Conservation (phyloP, 2,113 vertebrate species). For the Phocoena phocoena region DNA sequence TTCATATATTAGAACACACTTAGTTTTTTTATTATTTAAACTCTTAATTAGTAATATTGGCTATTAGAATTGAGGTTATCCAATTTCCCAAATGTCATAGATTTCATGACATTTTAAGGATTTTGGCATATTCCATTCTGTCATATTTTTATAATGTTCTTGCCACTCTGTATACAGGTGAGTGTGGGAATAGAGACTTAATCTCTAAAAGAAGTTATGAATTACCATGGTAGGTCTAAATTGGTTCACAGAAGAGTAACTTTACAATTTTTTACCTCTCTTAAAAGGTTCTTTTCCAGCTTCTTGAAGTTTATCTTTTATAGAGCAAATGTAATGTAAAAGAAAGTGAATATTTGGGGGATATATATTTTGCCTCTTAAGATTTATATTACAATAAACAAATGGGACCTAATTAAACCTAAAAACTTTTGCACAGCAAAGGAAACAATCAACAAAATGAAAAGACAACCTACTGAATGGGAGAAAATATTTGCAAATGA, state of each 20-base stretch:
- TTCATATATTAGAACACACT: not conserved
- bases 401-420: not conserved
- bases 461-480: not conserved
- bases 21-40: not conserved
- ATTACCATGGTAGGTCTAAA: not conserved
- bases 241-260: not conserved
- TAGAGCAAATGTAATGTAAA: not conserved
- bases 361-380: not conserved
- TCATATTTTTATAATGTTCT: constrained; percentile 14
- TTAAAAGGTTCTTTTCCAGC: constrained; percentile 1
- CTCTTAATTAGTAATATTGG: not conserved
- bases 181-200: not conserved
- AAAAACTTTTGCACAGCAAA: not conserved
- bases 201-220: not conserved
- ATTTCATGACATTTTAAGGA: constrained; percentile 38
- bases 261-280: not conserved
- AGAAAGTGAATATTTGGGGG: not conserved
- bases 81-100: not conserved
- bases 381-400: not conserved
- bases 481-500: not conserved
- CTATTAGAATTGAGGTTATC: not conserved
- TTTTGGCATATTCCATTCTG: not conserved
- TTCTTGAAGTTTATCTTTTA: constrained; percentile 36
- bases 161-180: not conserved
- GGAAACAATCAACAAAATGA: not conserved